Evolutionary conservation across 2,888 invertebrate genomes (phyloP), one percentile per base, ranked within the genome.

Genomic region (Tenthredo amoena): DNA sequence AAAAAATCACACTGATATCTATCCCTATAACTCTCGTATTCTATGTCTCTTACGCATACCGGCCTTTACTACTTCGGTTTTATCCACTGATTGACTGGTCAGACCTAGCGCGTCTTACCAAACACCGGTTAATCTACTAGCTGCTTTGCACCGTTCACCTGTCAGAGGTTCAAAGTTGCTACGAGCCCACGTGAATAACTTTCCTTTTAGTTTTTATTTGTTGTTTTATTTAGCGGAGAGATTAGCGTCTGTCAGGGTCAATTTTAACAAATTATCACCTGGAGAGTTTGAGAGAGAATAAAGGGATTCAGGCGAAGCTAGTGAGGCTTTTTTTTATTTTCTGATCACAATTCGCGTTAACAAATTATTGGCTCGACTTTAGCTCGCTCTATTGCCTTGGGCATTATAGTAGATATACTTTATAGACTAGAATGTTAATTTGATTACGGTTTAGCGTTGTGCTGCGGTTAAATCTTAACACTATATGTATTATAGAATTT

Each of bases 71-170:
- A 81, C 81, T 81, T 81, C 58, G 55, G 77, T 9, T 77, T 1
- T 50, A 77, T 50, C 55, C 34, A 77, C 77, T 77, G 77, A 77
- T 81, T 58, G 81, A 55, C 58, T 55, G 12, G 79, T 76, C 50
- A 21, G 47, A 47, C 76, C 12, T 58, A 9, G 21, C 37, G 58
- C 37, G 79, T 79, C 55, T 79, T 79, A 62, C 58, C 81, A 15
- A 15, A 77, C 77, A 77, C 2, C 18, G 77, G 47, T 77, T 77
- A 55, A 50, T 55, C 77, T 77, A 77, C 77, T 77, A 7, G 55
- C 47, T 74, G 5, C 12, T 43, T 74, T 43, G 74, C n/a, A 43
- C 43, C 40, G 26, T n/a, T 74, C 74, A 74, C 74, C 74, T 74
- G 43, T n/a, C 40, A 26, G 74, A 43, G 21, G 43, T 21, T 40